Evolutionary conservation across 2,113 vertebrate species (phyloP).

Genomic region (Triplophysa tibetana): DNA sequence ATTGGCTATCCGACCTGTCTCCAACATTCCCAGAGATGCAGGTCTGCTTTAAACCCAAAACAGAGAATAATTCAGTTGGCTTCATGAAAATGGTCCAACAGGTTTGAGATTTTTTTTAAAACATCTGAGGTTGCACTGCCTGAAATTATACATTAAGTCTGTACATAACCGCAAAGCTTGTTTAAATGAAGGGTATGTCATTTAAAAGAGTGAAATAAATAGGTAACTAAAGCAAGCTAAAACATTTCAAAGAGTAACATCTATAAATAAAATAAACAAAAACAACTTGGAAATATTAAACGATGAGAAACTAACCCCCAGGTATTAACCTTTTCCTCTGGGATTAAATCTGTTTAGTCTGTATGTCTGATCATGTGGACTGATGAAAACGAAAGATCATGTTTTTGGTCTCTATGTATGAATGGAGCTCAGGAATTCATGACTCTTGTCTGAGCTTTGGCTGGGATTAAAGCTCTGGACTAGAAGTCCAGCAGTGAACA

Average conservation of each 20-base stretch:
- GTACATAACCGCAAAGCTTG: no score
- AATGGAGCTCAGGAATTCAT: slow-evolving; percentile 19
- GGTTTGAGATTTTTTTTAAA: no score
- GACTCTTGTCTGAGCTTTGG: background rate
- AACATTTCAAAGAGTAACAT: no score
- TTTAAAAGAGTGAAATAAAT: no score
- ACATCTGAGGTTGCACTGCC: no score
- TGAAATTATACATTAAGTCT: no score
- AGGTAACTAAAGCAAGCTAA: no score
- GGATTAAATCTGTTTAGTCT: background rate
- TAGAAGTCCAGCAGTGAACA: background rate
- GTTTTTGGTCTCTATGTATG: slow-evolving; percentile 13
- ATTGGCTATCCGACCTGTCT: background rate
- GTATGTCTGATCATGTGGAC: background rate
- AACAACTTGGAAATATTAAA: no score
- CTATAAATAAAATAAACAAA: no score
- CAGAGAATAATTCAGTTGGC: slow-evolving; percentile 17
- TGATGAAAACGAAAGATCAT: background rate
- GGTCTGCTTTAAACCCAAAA: background rate
- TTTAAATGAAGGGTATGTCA: no score
- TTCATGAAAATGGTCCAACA: slow-evolving; percentile 13
- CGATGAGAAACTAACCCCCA: background rate
- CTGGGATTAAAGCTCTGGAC: slow-evolving; percentile 20
- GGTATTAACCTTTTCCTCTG: background rate
- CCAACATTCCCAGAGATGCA: background rate